Evolutionary conservation across 1,140 invertebrate species (phyloP).

Genomic region (Drosophila sproati): DNA sequence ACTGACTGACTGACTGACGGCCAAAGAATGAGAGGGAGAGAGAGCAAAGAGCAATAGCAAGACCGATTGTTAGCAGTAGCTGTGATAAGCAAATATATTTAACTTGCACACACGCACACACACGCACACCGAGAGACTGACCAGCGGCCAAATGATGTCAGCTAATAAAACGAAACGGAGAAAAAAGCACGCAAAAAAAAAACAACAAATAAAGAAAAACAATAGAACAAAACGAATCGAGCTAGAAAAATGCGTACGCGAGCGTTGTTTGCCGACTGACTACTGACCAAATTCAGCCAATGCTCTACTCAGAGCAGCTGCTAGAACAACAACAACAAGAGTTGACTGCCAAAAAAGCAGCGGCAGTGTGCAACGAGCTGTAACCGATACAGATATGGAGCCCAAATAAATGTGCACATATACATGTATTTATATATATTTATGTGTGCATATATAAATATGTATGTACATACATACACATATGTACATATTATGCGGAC

Average conservation of each 20-base stretch:
- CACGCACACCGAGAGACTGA: constrained; percentile 10
- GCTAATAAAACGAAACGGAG: constrained; percentile 19
- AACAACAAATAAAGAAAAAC: constrained; percentile 42
- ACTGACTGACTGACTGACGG: constrained; percentile 8
- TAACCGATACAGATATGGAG: constrained; percentile 51
- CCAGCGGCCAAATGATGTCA: constrained; percentile 47
- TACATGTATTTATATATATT: not conserved
- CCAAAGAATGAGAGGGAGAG: not conserved
- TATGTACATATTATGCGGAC: not conserved
- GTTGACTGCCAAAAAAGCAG: constrained; percentile 64
- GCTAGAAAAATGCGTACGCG: constrained; percentile 69
- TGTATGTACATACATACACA: constrained; percentile 1
- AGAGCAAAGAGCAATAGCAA: constrained; percentile 9
- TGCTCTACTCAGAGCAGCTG: constrained; percentile 28
- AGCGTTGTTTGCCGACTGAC: constrained; percentile 73
- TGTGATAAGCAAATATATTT: constrained; percentile 41
- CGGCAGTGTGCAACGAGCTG: constrained; percentile 57
- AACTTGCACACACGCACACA: constrained; percentile 16
- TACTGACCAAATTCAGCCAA: constrained; percentile 62
- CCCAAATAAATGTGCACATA: not conserved
- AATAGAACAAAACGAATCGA: constrained; percentile 43
- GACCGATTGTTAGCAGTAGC: constrained; percentile 29
- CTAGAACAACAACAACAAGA: constrained; percentile 27
- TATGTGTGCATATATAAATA: not conserved
- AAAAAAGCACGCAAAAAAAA: constrained; percentile 26